phyloP scores from a whole-genome alignment of 2,888 invertebrate species.

The Anorthoa munda region DNA sequence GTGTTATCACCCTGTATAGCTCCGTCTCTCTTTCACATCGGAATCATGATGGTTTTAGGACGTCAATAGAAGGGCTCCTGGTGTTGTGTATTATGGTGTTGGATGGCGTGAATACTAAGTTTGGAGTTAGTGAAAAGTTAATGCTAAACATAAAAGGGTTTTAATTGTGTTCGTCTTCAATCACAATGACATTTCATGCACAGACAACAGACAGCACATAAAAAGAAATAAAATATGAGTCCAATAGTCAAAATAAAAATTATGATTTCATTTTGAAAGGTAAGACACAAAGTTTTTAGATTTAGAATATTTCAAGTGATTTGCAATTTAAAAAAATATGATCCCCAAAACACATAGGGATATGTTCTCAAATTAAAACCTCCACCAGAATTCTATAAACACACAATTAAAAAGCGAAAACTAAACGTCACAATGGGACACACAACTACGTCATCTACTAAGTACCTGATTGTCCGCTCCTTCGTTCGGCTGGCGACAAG shows the following conservation, averaged over 20 bases:
- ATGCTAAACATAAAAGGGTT: conserved; percentile 7
- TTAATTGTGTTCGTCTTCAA: not conserved
- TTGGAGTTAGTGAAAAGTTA: conserved; percentile 37
- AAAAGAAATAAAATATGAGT: conserved; percentile 1
- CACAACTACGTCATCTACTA: conserved; percentile 69
- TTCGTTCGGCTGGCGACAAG: conserved; percentile 88
- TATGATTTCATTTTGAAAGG: not conserved
- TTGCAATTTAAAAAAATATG: not conserved
- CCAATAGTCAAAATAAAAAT: not conserved
- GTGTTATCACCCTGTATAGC: no score
- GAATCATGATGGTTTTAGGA: no score
- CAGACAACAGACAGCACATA: conserved; percentile 20
- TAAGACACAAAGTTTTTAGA: not conserved
- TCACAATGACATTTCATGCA: conserved; percentile 42
- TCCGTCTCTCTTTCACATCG: no score
- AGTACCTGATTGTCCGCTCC: conserved; percentile 89
- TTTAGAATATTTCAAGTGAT: not conserved
- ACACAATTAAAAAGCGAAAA: conserved; percentile 42
- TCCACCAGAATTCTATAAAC: conserved; percentile 43
- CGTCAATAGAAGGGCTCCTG: no score
- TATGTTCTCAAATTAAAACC: conserved; percentile 29
- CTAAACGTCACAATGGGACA: conserved; percentile 52
- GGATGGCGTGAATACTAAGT: conserved; percentile 39
- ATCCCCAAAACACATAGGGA: not conserved
- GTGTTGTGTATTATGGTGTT: conserved; percentile 5